Evolutionary conservation across 2,113 vertebrate species (phyloP), one percentile per base, ranked within the genome.

Genomic region (Suricata suricatta): DNA sequence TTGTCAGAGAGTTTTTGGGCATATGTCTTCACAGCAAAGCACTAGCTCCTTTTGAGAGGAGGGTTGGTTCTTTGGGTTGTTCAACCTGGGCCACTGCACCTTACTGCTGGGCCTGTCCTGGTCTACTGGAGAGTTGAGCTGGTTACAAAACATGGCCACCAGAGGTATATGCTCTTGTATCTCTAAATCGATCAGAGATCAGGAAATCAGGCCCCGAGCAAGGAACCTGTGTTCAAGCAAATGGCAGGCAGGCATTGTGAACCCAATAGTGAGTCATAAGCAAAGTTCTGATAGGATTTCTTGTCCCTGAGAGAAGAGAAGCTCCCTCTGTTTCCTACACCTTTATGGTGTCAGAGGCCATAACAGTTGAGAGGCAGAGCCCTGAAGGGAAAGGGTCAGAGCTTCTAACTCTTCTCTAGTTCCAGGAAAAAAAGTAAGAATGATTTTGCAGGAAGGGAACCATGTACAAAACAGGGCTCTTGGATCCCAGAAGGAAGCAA

Each of bases 381-480:
- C 71, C 52, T 6, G 83, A 91, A 91, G 72, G 44, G 47, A 95
- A 77, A 95, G 31, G 52, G 54, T 68, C 82, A 95, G 93, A 82
- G n/a, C 21, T 23, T 88, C 84, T 19, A 85, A 44, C 66, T 96
- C 81, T 97, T 95, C 64, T 82, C 33, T 21, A 90, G 77, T 95
- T 97, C 54, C 47, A 84, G 82, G 82, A 91, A 95, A 95, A 95
- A 88, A 69, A 90, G 71, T 91, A 82, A 97, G 68, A 93, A 92
- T 92, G 91, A 98, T 54, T 98, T 84, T 95, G 80, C 74, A 96
- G 79, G 87, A 95, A 96, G 79, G 54, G 54, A 92, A 47, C 63
- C 47, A 89, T 44, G 63, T 89, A 76, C 41, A 87, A 97, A 97
- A 96, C 92, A 96, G n/a, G 25, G 63, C 63, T 93, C 23, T 69